Conservation (phyloP, 2,797 vertebrate species). For the Urocyon cinereoargenteus region DNA sequence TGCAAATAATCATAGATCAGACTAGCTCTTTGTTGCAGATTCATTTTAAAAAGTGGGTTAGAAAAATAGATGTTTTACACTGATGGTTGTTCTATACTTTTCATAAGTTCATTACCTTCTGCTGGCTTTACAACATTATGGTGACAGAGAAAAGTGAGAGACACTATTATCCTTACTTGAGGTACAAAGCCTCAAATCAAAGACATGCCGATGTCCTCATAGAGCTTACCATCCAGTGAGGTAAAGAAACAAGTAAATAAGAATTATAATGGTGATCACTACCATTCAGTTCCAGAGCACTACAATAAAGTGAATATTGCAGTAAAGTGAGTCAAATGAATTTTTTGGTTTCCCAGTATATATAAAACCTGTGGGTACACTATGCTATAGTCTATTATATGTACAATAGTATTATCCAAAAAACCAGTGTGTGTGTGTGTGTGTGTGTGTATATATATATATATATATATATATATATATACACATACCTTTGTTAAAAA, state of each 20-base stretch:
- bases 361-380: not conserved
- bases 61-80: slow-evolving; percentile 5
- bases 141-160: not conserved
- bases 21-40: not conserved
- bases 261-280: not conserved
- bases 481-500: not conserved
- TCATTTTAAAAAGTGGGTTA: not conserved
- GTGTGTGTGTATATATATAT: no score
- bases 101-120: not conserved
- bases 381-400: not conserved
- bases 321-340: not conserved
- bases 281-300: not conserved
- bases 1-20: not conserved
- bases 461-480: no score
- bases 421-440: no score
- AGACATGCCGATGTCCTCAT: not conserved
- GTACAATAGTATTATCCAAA: not conserved
- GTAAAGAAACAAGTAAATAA: not conserved
- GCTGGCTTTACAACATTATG: not conserved
- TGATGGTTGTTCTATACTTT: not conserved
- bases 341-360: not conserved
- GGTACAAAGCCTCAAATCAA: not conserved
- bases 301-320: not conserved
- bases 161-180: not conserved
- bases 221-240: not conserved